A percentile compares a stretch with the other conserved stretches of the same genome.
Evolutionary conservation across 2,113 vertebrate species (phyloP).

Genomic region (Choloepus hoffmanni): DNA sequence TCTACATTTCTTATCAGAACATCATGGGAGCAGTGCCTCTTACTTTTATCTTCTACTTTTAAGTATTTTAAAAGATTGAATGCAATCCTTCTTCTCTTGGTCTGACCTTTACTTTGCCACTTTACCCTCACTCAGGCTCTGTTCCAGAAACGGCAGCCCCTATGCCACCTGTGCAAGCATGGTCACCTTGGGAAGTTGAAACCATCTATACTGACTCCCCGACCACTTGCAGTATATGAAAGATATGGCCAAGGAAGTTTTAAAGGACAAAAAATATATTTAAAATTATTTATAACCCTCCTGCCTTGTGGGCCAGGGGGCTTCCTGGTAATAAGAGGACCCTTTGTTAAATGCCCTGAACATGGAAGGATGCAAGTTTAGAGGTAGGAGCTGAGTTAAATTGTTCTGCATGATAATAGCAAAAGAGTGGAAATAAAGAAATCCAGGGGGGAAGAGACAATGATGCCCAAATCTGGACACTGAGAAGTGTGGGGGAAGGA

Average conservation of each 20-base stretch:
- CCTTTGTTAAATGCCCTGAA: neutral
- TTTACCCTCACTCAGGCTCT: neutral
- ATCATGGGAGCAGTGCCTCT: neutral
- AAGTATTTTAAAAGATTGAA: conserved; percentile 42
- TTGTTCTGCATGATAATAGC: neutral
- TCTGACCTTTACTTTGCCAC: neutral
- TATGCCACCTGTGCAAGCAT: neutral
- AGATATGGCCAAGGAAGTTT: neutral
- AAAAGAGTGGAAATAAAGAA: neutral
- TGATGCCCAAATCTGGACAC: neutral
- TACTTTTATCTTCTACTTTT: conserved; percentile 12
- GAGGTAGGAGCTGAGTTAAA: neutral
- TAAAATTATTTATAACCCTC: conserved; percentile 22
- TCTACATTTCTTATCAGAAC: conserved; percentile 2
- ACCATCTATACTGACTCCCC: neutral
- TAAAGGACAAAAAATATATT: neutral
- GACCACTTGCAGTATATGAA: neutral
- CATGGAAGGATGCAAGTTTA: neutral
- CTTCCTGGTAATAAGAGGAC: neutral
- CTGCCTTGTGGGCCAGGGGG: neutral
- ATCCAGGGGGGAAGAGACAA: neutral
- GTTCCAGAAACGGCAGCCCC: neutral
- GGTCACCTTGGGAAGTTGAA: neutral
- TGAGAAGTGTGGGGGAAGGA: neutral
- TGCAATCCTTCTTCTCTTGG: neutral